Percentiles rank a stretch among this genome's conserved stretches.
Evolutionary conservation across 2,113 vertebrate species (phyloP).

Genomic region (Toxotes jaculatrix): DNA sequence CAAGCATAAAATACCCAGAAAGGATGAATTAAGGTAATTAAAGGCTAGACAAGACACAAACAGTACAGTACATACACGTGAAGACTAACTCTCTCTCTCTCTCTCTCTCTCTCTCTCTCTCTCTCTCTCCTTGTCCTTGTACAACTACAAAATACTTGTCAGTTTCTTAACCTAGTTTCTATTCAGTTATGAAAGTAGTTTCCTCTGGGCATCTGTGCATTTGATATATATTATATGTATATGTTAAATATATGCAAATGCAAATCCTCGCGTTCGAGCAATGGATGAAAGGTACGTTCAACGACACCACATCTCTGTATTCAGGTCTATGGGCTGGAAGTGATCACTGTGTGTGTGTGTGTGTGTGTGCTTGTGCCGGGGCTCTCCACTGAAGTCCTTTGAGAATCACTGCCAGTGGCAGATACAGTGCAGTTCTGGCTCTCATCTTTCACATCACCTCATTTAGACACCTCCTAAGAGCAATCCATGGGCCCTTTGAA

Average conservation of each 20-base stretch:
- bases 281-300: constrained; percentile 20
- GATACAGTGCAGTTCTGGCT: constrained; percentile 41
- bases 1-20: constrained; percentile 14
- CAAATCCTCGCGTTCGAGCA: constrained; percentile 15
- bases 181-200: constrained; percentile 13
- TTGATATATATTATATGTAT: neutral
- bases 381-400: constrained; percentile 42
- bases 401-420: constrained; percentile 54
- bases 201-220: neutral
- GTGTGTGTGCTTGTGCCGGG: constrained; percentile 1
- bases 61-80: neutral
- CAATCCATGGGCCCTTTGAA: constrained; percentile 66
- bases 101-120: neutral
- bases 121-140: neutral
- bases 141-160: neutral
- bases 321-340: constrained; percentile 14
- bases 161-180: neutral
- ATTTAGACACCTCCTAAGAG: constrained; percentile 65
- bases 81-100: neutral
- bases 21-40: constrained; percentile 15
- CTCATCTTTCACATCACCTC: constrained; percentile 66
- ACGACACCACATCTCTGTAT: neutral
- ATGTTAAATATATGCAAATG: constrained; percentile 4
- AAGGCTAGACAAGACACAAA: constrained; percentile 13
- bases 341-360: constrained; percentile 31